These are phyloP conservation scores for Maconellicoccus hirsutus DNA, from an alignment of 1,140 invertebrate species.

Conservation along the genomic window DNA sequence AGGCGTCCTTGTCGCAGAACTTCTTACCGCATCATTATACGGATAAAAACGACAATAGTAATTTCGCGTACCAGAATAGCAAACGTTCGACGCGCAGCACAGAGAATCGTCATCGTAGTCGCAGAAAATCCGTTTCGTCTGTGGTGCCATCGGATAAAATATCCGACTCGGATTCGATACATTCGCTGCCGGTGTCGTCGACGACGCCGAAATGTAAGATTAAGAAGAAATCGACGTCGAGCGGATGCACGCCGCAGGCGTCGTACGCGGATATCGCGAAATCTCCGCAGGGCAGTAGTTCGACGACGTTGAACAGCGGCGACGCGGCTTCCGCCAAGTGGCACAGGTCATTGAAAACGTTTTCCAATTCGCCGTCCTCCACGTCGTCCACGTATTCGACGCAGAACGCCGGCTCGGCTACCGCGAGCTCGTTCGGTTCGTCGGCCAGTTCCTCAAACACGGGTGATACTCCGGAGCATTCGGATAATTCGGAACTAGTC, in stretches of 20 bases:
- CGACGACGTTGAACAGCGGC: constrained; percentile 12
- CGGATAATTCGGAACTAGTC: not conserved
- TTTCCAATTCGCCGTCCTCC: constrained; percentile 19
- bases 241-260: constrained; percentile 45
- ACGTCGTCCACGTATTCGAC: not conserved
- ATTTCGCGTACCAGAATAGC: not conserved
- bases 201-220: constrained; percentile 36
- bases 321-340: constrained; percentile 3
- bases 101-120: constrained; percentile 26
- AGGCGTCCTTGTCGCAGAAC: constrained; percentile 31
- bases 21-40: constrained; percentile 27
- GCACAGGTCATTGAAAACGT: constrained; percentile 7
- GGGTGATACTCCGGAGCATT: not conserved
- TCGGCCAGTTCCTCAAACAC: not conserved
- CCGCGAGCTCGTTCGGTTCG: not conserved
- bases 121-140: constrained; percentile 44
- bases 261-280: constrained; percentile 60
- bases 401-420: not conserved
- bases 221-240: constrained; percentile 32
- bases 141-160: constrained; percentile 57
- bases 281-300: constrained; percentile 17
- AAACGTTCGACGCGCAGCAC: constrained; percentile 10
- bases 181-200: constrained; percentile 52
- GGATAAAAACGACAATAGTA: not conserved
- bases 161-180: constrained; percentile 56